Base-by-base conservation (phyloP, 2,888 invertebrate genomes). In the Tinea trinotella region DNA sequence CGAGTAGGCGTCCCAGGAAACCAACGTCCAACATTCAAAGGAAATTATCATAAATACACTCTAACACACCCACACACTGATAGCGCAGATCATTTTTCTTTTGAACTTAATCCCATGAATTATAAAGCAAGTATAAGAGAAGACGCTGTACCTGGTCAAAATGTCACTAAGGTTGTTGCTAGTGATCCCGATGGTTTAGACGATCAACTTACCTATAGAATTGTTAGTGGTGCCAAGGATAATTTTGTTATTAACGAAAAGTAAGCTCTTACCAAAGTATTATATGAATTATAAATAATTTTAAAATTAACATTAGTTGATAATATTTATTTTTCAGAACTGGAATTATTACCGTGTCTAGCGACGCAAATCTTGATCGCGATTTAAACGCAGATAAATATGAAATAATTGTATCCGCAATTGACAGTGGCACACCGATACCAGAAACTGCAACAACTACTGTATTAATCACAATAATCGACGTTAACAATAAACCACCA, bases 401-500 rank as follows among this genome's bases (percentile, higher is more conserved):
- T 61, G 89, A 91, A 62, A 90, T 93, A 0, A 87, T 92, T 17
- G 90, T 94, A 0, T 89, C 92, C 58, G 94, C 93, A 0, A 91
- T 93, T 0, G 93, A 93, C 62, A 90, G 91, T 19, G 93, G 93
- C 0, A 75, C 82, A 9, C 93, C 93, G 0, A 89, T 92, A 17
- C 90, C 90, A 6, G 93, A 93, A 79, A 93, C 93, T 0, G 93
- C 93, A 0, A 92, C 93, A 0, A 90, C 93, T 0, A 92, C 91
- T 0, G 92, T 91, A 0, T 91, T 89, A 55, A 90, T 94, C 1
- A 90, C 88, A 40, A 89, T 94, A 2, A 84, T 90, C 61, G 93
- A 93, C 61, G 91, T 93, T 0, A 95, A 95, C 62, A 93, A 96
- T 65, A 95, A 95, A 64, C 89, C 93, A 12, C 96, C 96, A 0